Evolutionary conservation across 2,113 vertebrate species (phyloP).

Genomic region (Actenoides hombroni): DNA sequence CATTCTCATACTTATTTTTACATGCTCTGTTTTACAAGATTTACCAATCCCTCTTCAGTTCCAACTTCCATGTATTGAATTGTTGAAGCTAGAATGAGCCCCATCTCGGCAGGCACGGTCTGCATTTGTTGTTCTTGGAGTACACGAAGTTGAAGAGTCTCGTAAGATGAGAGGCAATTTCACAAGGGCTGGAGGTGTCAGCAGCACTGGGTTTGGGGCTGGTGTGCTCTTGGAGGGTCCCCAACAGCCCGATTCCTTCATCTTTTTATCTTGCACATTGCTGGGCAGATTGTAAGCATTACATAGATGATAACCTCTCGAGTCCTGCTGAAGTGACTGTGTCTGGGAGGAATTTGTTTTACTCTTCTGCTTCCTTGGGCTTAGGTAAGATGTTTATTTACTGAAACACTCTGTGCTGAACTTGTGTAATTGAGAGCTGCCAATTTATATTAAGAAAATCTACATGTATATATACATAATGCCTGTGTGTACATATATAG

Average conservation of each 20-base stretch:
- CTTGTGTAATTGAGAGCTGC: neutral
- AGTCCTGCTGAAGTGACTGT: neutral
- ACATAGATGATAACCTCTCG: neutral
- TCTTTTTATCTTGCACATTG: neutral
- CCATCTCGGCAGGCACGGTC: neutral
- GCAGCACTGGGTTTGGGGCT: neutral
- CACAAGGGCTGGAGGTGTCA: neutral
- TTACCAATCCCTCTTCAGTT: neutral
- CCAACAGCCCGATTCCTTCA: neutral
- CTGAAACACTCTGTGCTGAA: neutral
- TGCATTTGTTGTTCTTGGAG: neutral
- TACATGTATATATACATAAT: too few relatives aligned
- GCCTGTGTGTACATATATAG: neutral
- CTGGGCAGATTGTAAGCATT: neutral
- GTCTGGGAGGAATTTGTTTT: neutral
- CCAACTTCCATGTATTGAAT: neutral
- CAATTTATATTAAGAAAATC: neutral
- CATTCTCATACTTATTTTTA: neutral
- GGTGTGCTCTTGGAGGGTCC: neutral
- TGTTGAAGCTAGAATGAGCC: neutral
- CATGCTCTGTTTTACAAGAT: neutral
- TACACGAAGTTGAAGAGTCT: neutral
- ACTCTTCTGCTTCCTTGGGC: neutral
- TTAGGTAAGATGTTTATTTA: conserved; percentile 17
- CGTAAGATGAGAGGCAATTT: neutral